A percentile compares a stretch with the other conserved stretches of the same genome.
Conservation (phyloP, 2,113 vertebrate species). For the Stegostoma tigrinum region DNA sequence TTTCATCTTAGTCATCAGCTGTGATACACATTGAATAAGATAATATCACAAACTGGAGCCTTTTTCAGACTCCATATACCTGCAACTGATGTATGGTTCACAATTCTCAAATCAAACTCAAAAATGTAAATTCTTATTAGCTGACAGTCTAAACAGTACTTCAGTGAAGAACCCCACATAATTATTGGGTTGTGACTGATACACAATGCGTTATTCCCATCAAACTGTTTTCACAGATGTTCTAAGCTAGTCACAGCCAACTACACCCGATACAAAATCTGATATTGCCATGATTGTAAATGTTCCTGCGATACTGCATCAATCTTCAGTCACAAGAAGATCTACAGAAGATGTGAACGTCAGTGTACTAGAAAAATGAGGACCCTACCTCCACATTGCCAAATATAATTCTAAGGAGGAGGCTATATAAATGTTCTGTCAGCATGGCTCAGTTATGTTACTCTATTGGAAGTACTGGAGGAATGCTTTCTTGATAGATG, state of each 20-base stretch:
- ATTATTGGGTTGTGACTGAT: neutral
- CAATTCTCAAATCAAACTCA: neutral
- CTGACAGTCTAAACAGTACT: neutral
- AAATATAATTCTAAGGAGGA: neutral
- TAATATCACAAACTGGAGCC: neutral
- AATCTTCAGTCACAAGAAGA: neutral
- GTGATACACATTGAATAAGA: neutral
- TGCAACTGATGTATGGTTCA: neutral
- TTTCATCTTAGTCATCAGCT: conserved; percentile 15
- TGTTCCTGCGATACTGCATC: neutral
- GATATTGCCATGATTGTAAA: neutral
- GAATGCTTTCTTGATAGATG: neutral
- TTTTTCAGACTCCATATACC: neutral
- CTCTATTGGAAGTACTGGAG: neutral
- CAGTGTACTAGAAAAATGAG: neutral
- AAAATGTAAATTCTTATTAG: neutral
- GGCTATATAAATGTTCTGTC: neutral
- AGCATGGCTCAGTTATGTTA: neutral
- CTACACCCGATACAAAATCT: neutral
- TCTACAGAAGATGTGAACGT: neutral
- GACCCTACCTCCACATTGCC: neutral
- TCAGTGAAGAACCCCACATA: neutral
- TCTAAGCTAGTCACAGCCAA: neutral
- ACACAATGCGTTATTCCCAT: neutral
- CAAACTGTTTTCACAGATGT: neutral